Base-by-base conservation (phyloP, 2,113 vertebrate genomes). In the Onychorhynchus coronatus region DNA sequence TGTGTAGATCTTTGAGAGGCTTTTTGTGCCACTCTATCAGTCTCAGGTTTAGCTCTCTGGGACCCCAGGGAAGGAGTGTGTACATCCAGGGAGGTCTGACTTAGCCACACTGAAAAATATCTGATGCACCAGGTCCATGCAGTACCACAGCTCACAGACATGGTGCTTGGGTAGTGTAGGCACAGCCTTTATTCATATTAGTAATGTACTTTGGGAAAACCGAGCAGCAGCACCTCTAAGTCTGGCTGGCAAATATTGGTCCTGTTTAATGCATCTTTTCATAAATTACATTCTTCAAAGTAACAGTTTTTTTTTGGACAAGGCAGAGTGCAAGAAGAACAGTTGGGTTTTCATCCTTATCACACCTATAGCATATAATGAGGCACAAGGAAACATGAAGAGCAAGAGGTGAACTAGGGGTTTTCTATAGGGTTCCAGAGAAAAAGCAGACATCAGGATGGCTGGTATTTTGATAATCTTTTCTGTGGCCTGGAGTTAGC, bases 151-250 rank as follows among this genome's bases (percentile, higher is more conserved):
- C 6, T 23, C 61, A 20, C 0, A 5, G 52, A 53, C 1, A 1
- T 0, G 1, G 24, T 24, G n/a, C 1, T 0, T 12, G 44, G 19
- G 7, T 39, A 14, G 20, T 31, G 17, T 3, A 37, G 61, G 12
- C 25, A 67, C n/a, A 58, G 15, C 25, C 21, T 53, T 71, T 46
- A 28, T 49, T 71, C 46, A 20, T 33, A 21, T 10, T 14, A 67
- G 6, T 62, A 39, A 42, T 1, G 1, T 5, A 19, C 8, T 39
- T 55, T 33, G 52, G 33, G 59, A 35, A 82, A 86, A 46, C 9
- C 27, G 56, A 86, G 30, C 30, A 77, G 46, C 42, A 72, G 13
- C 42, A 78, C 46, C 22, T 72, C 30, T 28, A 65, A 44, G 24
- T 52, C 22, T 66, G 27, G 3, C 15, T 68, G 39, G 52, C 25